Percentiles rank a stretch among this genome's conserved stretches.
phyloP scores from a whole-genome alignment of 1,140 invertebrate species.

The Cotesia chilonis region DNA sequence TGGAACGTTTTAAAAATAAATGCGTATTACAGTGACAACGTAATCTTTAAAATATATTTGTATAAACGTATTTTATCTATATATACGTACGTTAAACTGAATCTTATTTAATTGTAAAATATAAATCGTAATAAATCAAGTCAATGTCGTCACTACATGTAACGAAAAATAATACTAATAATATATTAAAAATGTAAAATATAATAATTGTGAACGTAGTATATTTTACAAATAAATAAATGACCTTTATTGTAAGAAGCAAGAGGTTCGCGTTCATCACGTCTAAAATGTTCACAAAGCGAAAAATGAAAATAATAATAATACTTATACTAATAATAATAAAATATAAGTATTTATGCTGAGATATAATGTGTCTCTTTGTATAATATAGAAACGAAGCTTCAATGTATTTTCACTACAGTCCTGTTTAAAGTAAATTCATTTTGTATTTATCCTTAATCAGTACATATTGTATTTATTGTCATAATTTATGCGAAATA shows the following conservation, averaged over 20 bases:
- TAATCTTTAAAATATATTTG: background rate
- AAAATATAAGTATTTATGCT: conserved; percentile 26
- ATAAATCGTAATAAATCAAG: background rate
- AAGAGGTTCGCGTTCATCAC: background rate
- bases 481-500: conserved; percentile 66
- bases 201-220: conserved; percentile 10
- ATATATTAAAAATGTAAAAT: background rate
- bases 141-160: background rate
- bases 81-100: background rate
- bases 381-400: conserved; percentile 47
- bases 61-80: too few species aligned
- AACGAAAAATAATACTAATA: background rate
- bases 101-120: background rate
- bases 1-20: background rate
- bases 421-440: conserved; percentile 66
- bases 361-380: conserved; percentile 47
- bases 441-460: conserved; percentile 64
- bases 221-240: conserved; percentile 13
- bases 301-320: conserved; percentile 20
- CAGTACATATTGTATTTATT: conserved; percentile 55
- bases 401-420: conserved; percentile 65
- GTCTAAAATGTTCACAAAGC: conserved; percentile 10
- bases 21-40: background rate
- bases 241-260: background rate
- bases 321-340: background rate